These are phyloP conservation scores for Rhabdomys dilectus DNA, from an alignment of 2,113 vertebrate species.

Conservation along the genomic window DNA sequence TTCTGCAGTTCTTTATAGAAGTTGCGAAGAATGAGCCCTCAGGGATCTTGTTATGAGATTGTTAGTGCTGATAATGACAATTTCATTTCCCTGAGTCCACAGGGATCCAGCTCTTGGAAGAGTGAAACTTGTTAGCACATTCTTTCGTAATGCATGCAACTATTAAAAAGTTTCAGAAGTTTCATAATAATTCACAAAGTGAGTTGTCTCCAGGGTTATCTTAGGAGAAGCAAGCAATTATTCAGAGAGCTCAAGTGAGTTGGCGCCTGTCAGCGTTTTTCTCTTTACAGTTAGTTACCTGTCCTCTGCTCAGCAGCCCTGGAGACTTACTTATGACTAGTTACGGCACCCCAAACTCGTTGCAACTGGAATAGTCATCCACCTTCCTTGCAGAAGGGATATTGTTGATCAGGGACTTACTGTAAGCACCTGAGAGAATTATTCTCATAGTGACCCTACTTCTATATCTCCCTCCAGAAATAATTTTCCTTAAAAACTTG, in stretches of 20 bases:
- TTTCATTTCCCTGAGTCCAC: constrained; percentile 1
- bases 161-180: constrained; percentile 76
- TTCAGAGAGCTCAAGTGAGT: background rate
- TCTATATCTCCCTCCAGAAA: background rate
- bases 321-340: background rate
- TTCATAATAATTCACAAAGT: constrained; percentile 51
- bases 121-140: constrained; percentile 23
- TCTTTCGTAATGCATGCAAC: background rate
- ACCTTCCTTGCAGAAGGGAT: background rate
- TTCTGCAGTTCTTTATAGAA: constrained; percentile 28
- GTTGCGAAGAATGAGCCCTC: constrained; percentile 29
- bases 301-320: background rate
- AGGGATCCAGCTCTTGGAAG: background rate
- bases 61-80: background rate
- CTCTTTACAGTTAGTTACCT: background rate
- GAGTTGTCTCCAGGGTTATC: constrained; percentile 36
- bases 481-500: background rate
- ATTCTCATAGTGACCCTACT: background rate
- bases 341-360: background rate
- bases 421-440: background rate
- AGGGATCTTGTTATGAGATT: constrained; percentile 62
- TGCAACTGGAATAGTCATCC: background rate
- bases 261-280: background rate
- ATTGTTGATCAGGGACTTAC: background rate
- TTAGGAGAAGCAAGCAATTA: constrained; percentile 9